These are phyloP conservation scores for Aviceda cuculoides DNA, from an alignment of 2,797 vertebrate genomes.

Conservation along the genomic window DNA sequence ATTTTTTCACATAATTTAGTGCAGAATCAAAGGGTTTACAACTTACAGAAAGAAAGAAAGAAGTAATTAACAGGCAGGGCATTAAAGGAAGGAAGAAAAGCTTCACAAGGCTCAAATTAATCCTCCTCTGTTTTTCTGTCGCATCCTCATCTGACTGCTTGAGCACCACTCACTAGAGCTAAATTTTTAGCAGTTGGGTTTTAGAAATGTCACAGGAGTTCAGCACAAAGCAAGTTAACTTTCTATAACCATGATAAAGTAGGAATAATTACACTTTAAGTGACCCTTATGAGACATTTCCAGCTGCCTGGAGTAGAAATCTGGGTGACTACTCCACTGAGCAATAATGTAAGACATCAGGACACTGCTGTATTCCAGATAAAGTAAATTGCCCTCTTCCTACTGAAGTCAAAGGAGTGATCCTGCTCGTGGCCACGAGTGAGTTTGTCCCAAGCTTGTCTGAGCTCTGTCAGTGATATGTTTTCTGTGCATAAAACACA, in stretches of 20 bases:
- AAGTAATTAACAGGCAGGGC: background rate
- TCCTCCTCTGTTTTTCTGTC: background rate
- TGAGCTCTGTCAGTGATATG: background rate
- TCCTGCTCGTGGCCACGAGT: background rate
- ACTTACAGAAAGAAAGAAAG: background rate
- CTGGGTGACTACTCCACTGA: background rate
- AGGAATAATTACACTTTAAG: constrained; percentile 19
- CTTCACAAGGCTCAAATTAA: background rate
- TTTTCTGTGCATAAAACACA: background rate
- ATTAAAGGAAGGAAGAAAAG: background rate
- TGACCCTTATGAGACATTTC: background rate
- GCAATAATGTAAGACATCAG: background rate
- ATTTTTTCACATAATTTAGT: background rate
- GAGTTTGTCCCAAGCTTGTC: background rate
- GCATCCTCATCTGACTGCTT: background rate
- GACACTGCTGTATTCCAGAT: background rate
- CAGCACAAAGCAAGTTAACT: background rate
- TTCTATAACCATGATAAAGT: background rate
- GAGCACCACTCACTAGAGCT: background rate
- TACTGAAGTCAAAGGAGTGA: background rate
- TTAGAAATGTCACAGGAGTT: background rate
- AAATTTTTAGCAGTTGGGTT: background rate
- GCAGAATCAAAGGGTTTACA: background rate
- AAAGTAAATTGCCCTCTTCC: background rate
- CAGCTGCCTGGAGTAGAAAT: background rate